Evolutionary conservation across 1,140 invertebrate genomes (phyloP).

Genomic region (Drosophila tani): DNA sequence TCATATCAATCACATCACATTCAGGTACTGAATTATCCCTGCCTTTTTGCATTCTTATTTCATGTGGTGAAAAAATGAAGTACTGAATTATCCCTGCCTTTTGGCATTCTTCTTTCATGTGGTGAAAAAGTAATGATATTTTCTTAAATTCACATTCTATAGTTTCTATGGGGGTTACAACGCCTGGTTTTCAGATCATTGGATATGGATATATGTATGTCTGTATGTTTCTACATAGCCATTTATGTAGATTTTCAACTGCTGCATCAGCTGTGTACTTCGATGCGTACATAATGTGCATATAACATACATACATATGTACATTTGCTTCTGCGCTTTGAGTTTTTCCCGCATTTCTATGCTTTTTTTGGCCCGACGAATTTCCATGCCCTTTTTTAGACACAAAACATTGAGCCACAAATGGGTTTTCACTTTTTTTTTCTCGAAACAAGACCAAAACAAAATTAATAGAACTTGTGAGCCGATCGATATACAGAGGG

Average conservation of each 20-base stretch:
- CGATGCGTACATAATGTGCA: conserved; percentile 10
- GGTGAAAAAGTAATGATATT: not conserved
- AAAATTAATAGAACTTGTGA: not conserved
- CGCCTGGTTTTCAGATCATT: not conserved
- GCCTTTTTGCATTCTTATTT: not conserved
- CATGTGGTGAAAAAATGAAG: not conserved
- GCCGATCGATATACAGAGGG: not conserved
- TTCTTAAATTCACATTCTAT: no score
- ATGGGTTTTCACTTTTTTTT: conserved; percentile 33
- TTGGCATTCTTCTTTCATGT: not conserved
- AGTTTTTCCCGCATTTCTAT: conserved; percentile 6
- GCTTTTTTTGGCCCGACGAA: conserved; percentile 37
- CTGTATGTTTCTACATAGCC: not conserved
- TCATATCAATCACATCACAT: no score
- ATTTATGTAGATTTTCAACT: conserved; percentile 7
- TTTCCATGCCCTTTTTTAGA: conserved; percentile 47
- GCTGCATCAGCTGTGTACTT: conserved; percentile 18
- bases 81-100: not conserved
- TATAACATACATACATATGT: conserved; percentile 5
- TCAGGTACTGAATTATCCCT: not conserved
- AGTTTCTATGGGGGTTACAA: no score
- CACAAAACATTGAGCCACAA: conserved; percentile 29
- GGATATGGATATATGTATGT: not conserved
- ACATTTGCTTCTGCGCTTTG: conserved; percentile 18
- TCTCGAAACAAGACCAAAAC: not conserved